Percentiles rank a stretch among this genome's conserved stretches.
Evolutionary conservation across 2,888 invertebrate genomes (phyloP).

Genomic region (Aporophyla lueneburgensis): DNA sequence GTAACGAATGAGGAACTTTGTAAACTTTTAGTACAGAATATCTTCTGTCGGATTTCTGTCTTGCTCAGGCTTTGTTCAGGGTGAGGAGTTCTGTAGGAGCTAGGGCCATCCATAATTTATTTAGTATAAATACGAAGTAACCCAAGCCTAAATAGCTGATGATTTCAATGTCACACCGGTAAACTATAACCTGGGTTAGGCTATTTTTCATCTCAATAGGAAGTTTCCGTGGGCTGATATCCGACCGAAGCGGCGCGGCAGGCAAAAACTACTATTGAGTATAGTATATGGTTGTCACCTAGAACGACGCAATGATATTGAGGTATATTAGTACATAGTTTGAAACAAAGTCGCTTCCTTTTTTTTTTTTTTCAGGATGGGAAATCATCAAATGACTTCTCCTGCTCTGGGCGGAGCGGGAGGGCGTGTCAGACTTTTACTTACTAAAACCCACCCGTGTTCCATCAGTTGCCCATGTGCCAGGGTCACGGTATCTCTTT

Average conservation of each 20-base stretch:
- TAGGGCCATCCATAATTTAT: not conserved
- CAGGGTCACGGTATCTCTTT: too few species aligned
- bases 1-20: slow-evolving; percentile 64
- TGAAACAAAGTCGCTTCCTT: too few species aligned
- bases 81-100: not conserved
- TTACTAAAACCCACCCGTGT: too few species aligned
- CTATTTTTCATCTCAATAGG: not conserved
- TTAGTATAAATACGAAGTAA: too few species aligned
- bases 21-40: slow-evolving; percentile 66
- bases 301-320: too few species aligned
- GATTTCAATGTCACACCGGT: not conserved
- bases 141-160: not conserved
- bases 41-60: slow-evolving; percentile 54
- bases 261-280: not conserved
- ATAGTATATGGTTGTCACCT: not conserved
- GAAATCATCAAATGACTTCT: too few species aligned
- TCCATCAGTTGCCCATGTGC: too few species aligned
- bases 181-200: not conserved
- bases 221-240: not conserved
- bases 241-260: not conserved
- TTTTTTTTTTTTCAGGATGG: too few species aligned
- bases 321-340: too few species aligned
- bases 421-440: too few species aligned
- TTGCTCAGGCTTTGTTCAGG: not conserved
- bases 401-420: too few species aligned